Evolutionary conservation across 2,113 vertebrate species (phyloP).

Genomic region (Indicator maculatus): DNA sequence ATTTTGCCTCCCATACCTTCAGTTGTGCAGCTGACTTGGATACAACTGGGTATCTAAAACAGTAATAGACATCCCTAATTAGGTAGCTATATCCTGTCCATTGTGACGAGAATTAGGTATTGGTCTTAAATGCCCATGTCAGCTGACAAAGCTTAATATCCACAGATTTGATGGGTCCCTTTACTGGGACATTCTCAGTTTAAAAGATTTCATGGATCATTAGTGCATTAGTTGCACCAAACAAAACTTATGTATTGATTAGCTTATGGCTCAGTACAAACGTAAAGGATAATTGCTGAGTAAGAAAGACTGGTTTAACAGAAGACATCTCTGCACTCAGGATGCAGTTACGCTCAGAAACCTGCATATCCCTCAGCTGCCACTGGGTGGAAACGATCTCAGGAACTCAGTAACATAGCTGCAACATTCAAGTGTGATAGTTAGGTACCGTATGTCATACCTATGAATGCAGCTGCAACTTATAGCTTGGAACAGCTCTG

Average conservation of each 20-base stretch:
- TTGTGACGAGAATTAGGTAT: not conserved
- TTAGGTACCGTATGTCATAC: not conserved
- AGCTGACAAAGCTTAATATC: not conserved
- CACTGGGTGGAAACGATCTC: constrained; percentile 23
- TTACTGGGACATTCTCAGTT: not conserved
- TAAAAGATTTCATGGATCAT: not conserved
- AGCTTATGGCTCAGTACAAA: not conserved
- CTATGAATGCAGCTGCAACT: not conserved
- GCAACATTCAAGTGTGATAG: not conserved
- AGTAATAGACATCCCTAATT: not conserved
- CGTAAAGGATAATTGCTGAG: not conserved
- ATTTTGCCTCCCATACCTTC: not conserved
- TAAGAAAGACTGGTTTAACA: not conserved
- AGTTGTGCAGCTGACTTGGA: not conserved
- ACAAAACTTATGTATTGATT: not conserved
- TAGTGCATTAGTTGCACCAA: not conserved
- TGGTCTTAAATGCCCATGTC: not conserved
- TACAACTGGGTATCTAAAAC: not conserved
- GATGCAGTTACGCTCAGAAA: not conserved
- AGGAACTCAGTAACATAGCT: not conserved
- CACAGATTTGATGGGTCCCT: not conserved
- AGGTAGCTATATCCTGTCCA: not conserved
- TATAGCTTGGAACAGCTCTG: not conserved
- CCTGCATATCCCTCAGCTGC: not conserved
- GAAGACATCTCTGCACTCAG: not conserved